Conservation (phyloP, 2,888 invertebrate genomes). For the Chorisops tibialis region DNA sequence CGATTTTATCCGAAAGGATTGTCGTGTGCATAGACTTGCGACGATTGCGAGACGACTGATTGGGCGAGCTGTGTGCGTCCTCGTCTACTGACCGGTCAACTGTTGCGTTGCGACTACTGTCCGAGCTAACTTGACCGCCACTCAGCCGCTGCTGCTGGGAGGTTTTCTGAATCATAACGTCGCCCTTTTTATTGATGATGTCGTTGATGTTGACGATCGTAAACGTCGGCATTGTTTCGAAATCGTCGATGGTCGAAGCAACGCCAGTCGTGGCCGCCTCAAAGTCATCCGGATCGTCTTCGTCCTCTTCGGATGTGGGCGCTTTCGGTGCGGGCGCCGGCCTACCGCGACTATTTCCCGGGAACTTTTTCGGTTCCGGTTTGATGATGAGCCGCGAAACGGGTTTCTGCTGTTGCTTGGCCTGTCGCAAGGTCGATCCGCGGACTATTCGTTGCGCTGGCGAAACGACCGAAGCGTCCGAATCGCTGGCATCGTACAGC, state of each 20-base stretch:
- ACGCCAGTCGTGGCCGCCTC: conserved; percentile 10
- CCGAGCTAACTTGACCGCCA: conserved; percentile 5
- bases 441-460: background rate
- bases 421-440: background rate
- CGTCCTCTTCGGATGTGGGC: background rate
- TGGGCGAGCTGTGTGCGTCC: conserved; percentile 25
- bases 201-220: conserved; percentile 52
- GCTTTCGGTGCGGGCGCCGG: background rate
- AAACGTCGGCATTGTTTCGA: conserved; percentile 49
- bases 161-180: conserved; percentile 26
- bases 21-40: conserved; percentile 39
- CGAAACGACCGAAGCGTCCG: background rate
- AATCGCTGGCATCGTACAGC: conserved; percentile 35
- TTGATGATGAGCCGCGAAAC: background rate
- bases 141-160: background rate
- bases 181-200: conserved; percentile 47
- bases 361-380: background rate
- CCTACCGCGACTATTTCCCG: background rate
- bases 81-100: background rate
- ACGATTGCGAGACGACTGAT: conserved; percentile 31
- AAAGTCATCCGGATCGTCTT: conserved; percentile 5
- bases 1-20: conserved; percentile 38
- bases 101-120: background rate
- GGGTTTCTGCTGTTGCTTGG: background rate
- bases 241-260: conserved; percentile 42